These are phyloP conservation scores for Tiliacea citrago DNA, from an alignment of 2,888 invertebrate species.

Conservation along the genomic window DNA sequence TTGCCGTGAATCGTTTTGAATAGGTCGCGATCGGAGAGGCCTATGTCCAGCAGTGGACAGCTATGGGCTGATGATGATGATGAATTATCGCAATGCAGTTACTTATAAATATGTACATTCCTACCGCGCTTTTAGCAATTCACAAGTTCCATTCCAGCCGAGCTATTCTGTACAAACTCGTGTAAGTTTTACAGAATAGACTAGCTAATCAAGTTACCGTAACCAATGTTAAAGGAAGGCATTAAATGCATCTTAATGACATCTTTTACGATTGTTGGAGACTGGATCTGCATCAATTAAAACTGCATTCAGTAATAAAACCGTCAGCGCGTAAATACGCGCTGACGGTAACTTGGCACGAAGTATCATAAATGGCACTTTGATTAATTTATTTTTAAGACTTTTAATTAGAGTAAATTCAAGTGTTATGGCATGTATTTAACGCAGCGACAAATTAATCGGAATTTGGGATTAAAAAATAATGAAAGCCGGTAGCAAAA, in stretches of 20 bases:
- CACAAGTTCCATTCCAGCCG: not conserved
- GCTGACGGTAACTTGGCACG: slow-evolving; percentile 6
- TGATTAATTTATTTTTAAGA: not conserved
- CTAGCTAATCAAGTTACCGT: not conserved
- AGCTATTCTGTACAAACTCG: too few relatives aligned
- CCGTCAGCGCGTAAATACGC: not conserved
- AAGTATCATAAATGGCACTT: not conserved
- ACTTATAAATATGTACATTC: not conserved
- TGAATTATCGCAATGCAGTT: too few relatives aligned
- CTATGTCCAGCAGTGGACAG: too few relatives aligned
- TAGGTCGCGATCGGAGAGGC: too few relatives aligned
- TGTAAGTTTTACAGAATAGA: too few relatives aligned
- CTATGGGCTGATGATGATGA: too few relatives aligned
- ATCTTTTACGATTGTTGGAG: slow-evolving; percentile 14
- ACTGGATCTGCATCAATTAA: slow-evolving; percentile 3
- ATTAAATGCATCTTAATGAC: not conserved
- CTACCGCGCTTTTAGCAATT: not conserved
- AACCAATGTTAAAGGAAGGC: not conserved
- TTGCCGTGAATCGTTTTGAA: too few relatives aligned
- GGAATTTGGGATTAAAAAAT: too few relatives aligned
- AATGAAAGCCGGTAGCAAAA: too few relatives aligned
- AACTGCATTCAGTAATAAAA: slow-evolving; percentile 39
- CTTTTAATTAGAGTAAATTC: not conserved
- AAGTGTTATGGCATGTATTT: not conserved
- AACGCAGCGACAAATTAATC: too few relatives aligned